phyloP scores from a whole-genome alignment of 2,113 vertebrate genomes.

The Pyxicephalus adspersus region DNA sequence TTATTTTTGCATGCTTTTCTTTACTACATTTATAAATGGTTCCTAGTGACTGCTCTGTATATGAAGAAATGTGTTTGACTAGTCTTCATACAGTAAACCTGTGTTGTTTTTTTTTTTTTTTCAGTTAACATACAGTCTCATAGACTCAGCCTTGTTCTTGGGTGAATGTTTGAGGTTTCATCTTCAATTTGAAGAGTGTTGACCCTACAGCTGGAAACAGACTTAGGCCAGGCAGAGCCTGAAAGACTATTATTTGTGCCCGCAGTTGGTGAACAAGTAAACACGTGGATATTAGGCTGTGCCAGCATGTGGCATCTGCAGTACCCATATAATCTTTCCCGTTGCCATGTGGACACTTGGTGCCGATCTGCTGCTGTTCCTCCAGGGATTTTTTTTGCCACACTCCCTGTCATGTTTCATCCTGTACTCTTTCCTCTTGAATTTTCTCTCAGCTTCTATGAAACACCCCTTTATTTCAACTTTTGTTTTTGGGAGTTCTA shows the following conservation, averaged over 20 bases:
- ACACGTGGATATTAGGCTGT: conserved; percentile 44
- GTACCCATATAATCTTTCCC: conserved; percentile 48
- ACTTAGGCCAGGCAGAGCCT: conserved; percentile 12
- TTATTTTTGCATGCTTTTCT: no score
- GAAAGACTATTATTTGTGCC: conserved; percentile 28
- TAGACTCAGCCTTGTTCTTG: conserved; percentile 48
- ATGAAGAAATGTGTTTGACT: no score
- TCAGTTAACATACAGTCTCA: conserved; percentile 45
- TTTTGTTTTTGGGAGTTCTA: background rate
- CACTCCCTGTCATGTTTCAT: conserved; percentile 34
- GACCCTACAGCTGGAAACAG: conserved; percentile 30
- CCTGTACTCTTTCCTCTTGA: background rate
- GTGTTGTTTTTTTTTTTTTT: background rate
- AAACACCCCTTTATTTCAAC: background rate
- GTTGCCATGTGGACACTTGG: conserved; percentile 15
- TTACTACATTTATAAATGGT: no score
- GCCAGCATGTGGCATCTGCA: conserved; percentile 54
- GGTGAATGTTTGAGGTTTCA: conserved; percentile 11
- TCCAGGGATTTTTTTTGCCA: conserved; percentile 5
- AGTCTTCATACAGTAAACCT: no score
- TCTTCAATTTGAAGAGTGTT: background rate
- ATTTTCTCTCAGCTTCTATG: background rate
- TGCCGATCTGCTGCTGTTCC: conserved; percentile 53
- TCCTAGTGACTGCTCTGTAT: no score
- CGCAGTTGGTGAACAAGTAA: conserved; percentile 41